phyloP scores from a whole-genome alignment of 2,113 vertebrate genomes.

The Proteles cristata region DNA sequence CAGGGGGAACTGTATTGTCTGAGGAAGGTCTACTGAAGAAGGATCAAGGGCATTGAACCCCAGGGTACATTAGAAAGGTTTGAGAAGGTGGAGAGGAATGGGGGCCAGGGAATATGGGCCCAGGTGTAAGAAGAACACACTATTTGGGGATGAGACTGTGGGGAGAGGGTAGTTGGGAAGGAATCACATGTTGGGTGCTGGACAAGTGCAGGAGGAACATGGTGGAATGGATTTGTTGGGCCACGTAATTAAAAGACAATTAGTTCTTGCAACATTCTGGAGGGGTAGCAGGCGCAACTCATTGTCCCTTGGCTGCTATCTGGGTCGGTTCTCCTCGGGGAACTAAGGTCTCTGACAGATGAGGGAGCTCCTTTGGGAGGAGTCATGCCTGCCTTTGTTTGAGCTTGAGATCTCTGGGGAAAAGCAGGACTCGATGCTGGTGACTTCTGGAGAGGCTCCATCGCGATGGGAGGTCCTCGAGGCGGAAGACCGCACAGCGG shows the following conservation, averaged over 20 bases:
- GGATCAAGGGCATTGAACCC: background rate
- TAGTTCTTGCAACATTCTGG: background rate
- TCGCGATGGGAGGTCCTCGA: background rate
- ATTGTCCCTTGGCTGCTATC: background rate
- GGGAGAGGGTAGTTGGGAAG: background rate
- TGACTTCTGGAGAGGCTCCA: background rate
- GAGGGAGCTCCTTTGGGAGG: background rate
- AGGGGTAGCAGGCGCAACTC: background rate
- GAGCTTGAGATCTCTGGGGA: background rate
- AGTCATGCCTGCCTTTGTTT: background rate
- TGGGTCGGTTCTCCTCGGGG: background rate
- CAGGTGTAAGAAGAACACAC: background rate
- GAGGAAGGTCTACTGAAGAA: background rate
- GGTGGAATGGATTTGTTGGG: background rate
- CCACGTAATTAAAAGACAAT: background rate
- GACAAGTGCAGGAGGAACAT: background rate
- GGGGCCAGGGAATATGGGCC: background rate
- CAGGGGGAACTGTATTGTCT: no score
- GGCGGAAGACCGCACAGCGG: background rate
- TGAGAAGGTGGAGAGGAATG: background rate
- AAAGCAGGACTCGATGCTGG: background rate
- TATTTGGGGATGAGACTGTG: no score
- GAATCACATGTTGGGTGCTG: background rate
- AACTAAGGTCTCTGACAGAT: background rate
- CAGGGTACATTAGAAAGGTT: background rate